A percentile compares a stretch with the other conserved stretches of the same genome.
Evolutionary conservation across 2,113 vertebrate species (phyloP).

Genomic region (Chauna torquata): DNA sequence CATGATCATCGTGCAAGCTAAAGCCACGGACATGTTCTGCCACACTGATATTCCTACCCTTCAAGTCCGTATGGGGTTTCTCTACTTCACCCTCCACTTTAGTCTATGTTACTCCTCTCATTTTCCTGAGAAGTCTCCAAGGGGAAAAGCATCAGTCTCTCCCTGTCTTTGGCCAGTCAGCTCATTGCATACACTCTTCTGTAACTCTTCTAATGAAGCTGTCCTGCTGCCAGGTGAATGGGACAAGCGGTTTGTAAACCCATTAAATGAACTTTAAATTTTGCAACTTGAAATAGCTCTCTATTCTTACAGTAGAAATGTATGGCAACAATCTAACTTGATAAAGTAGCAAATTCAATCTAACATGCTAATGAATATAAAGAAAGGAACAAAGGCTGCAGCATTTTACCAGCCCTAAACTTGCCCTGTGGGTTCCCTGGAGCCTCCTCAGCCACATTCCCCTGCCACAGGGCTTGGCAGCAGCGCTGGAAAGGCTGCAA

Average conservation of each 20-base stretch:
- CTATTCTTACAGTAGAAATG: not conserved
- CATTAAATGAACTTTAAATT: not conserved
- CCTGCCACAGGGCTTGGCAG: not conserved
- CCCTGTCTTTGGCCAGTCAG: not conserved
- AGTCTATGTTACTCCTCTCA: not conserved
- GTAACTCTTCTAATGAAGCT: not conserved
- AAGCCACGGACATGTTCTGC: not conserved
- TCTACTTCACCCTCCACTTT: not conserved
- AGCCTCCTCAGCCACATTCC: not conserved
- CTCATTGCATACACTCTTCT: not conserved
- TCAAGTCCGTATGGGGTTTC: not conserved
- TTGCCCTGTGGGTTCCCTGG: not conserved
- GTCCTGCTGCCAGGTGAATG: not conserved
- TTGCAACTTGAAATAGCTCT: not conserved
- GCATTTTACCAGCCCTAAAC: not conserved
- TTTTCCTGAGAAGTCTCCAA: not conserved
- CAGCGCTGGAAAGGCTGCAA: not conserved
- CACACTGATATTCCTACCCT: not conserved
- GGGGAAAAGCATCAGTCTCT: not conserved
- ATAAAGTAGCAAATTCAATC: not conserved
- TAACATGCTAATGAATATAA: not conserved
- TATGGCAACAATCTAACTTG: not conserved
- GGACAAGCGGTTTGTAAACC: not conserved
- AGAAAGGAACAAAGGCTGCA: not conserved
- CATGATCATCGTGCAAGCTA: not conserved